Conservation (phyloP, 2,888 invertebrate genomes). For the Plebejus melissa region DNA sequence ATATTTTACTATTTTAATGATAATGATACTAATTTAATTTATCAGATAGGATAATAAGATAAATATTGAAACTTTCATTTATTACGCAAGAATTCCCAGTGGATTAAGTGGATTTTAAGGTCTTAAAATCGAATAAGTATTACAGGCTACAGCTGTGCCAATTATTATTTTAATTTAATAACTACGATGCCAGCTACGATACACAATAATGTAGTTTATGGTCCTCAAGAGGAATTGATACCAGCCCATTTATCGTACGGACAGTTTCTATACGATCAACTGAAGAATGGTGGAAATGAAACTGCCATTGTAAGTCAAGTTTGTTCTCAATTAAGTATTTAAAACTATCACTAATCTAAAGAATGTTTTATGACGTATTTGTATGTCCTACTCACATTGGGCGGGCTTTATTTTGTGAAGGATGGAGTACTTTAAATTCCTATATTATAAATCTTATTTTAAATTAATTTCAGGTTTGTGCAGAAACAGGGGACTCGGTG, state of each 20-base stretch:
- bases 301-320: conserved; percentile 65
- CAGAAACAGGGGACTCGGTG: conserved; percentile 75
- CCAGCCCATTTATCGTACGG: conserved; percentile 75
- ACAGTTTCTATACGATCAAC: conserved; percentile 73
- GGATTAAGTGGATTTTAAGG: not conserved
- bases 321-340: not conserved
- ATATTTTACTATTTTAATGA: not conserved
- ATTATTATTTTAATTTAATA: not conserved
- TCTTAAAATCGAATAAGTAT: not conserved
- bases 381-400: no score
- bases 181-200: conserved; percentile 48
- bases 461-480: conserved; percentile 72
- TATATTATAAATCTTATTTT: not conserved
- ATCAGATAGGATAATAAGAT: conserved; percentile 10
- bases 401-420: no score
- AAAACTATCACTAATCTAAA: not conserved
- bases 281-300: conserved; percentile 70
- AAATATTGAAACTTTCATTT: not conserved
- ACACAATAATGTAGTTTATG: conserved; percentile 62
- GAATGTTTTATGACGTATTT: no score
- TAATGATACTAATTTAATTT: not conserved
- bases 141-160: not conserved
- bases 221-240: conserved; percentile 63
- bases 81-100: conserved; percentile 1
- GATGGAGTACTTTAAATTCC: not conserved